Conservation (phyloP, 2,797 vertebrate genomes). For the Acropternis orthonyx region DNA sequence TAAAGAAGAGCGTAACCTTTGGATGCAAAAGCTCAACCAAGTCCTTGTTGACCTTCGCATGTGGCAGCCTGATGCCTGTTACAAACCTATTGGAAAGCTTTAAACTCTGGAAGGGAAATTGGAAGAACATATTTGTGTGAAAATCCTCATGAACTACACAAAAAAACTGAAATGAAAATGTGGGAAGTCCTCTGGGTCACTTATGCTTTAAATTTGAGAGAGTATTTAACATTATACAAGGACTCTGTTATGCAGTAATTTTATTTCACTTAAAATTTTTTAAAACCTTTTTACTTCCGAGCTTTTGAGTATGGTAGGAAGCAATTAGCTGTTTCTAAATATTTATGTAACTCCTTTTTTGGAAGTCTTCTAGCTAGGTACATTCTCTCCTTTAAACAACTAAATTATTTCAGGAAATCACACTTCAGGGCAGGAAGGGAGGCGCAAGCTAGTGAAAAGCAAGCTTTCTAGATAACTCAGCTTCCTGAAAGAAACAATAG, state of each 20-base stretch:
- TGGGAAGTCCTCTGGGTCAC: conserved; percentile 10
- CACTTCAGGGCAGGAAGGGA: background rate
- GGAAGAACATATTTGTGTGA: background rate
- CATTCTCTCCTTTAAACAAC: background rate
- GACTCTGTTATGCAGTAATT: conserved; percentile 71
- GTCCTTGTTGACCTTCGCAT: conserved; percentile 91
- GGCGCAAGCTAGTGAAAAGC: background rate
- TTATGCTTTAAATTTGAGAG: conserved; percentile 70
- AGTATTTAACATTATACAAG: conserved; percentile 66
- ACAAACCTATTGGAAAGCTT: conserved; percentile 79
- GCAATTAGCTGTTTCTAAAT: conserved; percentile 37
- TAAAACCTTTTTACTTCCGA: conserved; percentile 14
- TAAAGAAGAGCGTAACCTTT: conserved; percentile 94
- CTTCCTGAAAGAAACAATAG: background rate
- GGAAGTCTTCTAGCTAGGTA: background rate
- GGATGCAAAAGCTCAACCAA: conserved; percentile 97
- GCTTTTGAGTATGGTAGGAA: conserved; percentile 31
- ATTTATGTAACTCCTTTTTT: conserved; percentile 61
- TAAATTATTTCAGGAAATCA: conserved; percentile 44
- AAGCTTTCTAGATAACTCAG: background rate
- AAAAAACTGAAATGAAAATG: background rate
- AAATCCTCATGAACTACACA: background rate
- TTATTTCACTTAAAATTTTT: conserved; percentile 48
- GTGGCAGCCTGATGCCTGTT: conserved; percentile 94
- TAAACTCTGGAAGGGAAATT: conserved; percentile 10